Conservation (phyloP, 2,797 vertebrate species). For the Phoxinus dragarum region DNA sequence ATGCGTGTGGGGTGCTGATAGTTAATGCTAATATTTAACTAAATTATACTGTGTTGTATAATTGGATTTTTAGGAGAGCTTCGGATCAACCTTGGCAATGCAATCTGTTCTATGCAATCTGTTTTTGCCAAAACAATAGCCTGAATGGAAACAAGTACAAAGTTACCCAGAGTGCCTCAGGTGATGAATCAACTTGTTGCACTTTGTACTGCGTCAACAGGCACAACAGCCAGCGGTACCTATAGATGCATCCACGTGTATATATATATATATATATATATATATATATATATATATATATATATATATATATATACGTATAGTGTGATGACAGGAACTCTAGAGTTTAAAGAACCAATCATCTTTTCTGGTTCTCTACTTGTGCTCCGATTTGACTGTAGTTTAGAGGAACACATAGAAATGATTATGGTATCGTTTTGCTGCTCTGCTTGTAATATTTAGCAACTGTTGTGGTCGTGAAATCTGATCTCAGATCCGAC, state of each 20-base stretch:
- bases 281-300: too few relatives aligned
- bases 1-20: constrained; percentile 41
- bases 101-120: constrained; percentile 35
- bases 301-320: neutral
- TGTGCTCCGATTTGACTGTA: neutral
- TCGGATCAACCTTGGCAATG: constrained; percentile 35
- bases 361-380: constrained; percentile 19
- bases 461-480: constrained; percentile 24
- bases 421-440: constrained; percentile 23
- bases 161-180: constrained; percentile 28
- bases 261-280: neutral
- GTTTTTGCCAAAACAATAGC: constrained; percentile 43
- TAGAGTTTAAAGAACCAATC: neutral
- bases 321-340: neutral
- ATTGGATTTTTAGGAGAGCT: constrained; percentile 19
- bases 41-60: neutral
- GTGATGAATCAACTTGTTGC: constrained; percentile 18
- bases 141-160: constrained; percentile 16
- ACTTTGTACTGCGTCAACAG: constrained; percentile 28
- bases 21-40: neutral
- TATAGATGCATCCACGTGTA: neutral
- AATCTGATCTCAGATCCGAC: constrained; percentile 25
- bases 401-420: constrained; percentile 13
- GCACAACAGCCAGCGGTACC: constrained; percentile 20
- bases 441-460: constrained; percentile 34